Conservation (phyloP, 2,888 invertebrate genomes). For the Macrosoma leucophasiata region DNA sequence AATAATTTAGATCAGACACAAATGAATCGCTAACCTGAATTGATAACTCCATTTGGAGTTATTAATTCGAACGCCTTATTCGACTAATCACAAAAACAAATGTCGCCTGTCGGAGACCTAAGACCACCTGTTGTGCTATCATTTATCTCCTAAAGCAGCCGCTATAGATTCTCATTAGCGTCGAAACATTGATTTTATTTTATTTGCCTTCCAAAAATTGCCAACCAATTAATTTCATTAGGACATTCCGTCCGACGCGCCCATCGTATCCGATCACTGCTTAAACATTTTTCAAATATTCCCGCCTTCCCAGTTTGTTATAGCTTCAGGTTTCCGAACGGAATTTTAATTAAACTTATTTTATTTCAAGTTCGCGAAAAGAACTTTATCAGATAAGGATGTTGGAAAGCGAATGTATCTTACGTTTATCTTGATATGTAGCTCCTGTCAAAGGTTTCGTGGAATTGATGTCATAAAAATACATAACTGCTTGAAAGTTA, state of each 20-base stretch:
- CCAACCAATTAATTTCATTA: constrained; percentile 69
- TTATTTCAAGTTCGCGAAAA: constrained; percentile 23
- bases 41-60: too few species aligned
- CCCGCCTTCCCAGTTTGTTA: constrained; percentile 39
- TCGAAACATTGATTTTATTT: constrained; percentile 48
- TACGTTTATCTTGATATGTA: too few species aligned
- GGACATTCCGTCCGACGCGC: constrained; percentile 57
- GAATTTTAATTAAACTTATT: constrained; percentile 63
- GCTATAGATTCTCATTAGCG: constrained; percentile 62
- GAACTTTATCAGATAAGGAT: constrained; percentile 18
- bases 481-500: too few species aligned
- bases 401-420: too few species aligned
- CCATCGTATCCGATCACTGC: constrained; percentile 51
- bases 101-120: constrained; percentile 2
- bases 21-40: too few species aligned
- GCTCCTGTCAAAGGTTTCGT: too few species aligned
- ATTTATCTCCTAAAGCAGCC: constrained; percentile 20
- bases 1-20: too few species aligned
- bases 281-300: constrained; percentile 53
- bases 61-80: too few species aligned
- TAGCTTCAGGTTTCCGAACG: constrained; percentile 40
- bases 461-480: too few species aligned
- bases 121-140: constrained; percentile 19
- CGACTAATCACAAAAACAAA: too few species aligned
- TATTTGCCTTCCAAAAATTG: constrained; percentile 54